Conservation (phyloP, 2,888 invertebrate genomes). For the Tetheella fluctuosa region DNA sequence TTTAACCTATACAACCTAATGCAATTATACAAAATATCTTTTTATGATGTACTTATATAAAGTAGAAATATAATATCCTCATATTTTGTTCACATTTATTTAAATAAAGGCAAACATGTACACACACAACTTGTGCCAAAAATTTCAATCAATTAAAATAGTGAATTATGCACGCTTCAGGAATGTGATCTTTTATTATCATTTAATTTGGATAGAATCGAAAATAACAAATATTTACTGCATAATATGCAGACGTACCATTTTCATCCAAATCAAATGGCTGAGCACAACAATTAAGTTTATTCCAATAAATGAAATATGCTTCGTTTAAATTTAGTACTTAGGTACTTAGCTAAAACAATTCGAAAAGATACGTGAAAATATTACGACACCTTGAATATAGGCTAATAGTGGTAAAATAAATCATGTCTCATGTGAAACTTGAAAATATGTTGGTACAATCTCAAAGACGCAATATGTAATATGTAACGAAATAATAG, state of each 20-base stretch:
- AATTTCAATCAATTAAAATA: slow-evolving; percentile 36
- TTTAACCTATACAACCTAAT: slow-evolving; percentile 79
- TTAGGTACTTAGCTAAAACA: too few species aligned
- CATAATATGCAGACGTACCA: not conserved
- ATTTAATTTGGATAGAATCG: not conserved
- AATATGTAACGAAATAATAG: too few species aligned
- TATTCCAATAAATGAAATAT: too few species aligned
- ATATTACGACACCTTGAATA: too few species aligned
- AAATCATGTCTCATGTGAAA: too few species aligned
- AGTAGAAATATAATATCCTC: slow-evolving; percentile 72
- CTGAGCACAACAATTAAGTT: not conserved
- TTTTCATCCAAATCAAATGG: not conserved
- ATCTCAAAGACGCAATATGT: too few species aligned
- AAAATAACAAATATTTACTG: not conserved
- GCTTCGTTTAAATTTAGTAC: too few species aligned
- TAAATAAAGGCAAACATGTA: slow-evolving; percentile 37
- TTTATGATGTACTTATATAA: slow-evolving; percentile 72
- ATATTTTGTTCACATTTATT: slow-evolving; percentile 72
- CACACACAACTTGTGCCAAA: slow-evolving; percentile 35
- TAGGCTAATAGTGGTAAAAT: too few species aligned
- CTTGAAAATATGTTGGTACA: too few species aligned
- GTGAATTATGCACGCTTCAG: slow-evolving; percentile 36
- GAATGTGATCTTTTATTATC: slow-evolving; percentile 47
- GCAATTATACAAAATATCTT: slow-evolving; percentile 81
- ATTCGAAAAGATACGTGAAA: too few species aligned